Conservation (phyloP, 2,888 invertebrate species). For the Dexiosoma caninum region DNA sequence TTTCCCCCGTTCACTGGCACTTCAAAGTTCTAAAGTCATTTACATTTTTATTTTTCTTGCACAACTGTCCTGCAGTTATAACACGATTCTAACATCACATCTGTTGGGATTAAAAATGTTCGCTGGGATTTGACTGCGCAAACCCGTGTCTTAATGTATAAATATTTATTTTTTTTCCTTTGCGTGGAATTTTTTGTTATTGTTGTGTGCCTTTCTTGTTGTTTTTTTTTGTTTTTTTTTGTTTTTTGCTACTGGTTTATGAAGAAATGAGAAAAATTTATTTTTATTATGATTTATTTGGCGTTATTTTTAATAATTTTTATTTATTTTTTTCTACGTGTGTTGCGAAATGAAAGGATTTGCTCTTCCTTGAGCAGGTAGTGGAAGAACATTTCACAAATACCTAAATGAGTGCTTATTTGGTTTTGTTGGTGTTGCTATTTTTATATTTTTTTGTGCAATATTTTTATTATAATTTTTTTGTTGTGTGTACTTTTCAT, state of each 20-base stretch:
- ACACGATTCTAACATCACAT: no score
- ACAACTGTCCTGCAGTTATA: no score
- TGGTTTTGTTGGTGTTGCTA: conserved; percentile 33
- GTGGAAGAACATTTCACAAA: conserved; percentile 25
- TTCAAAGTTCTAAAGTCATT: no score
- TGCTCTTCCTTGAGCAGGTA: background rate
- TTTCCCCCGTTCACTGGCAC: no score
- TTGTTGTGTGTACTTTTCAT: background rate
- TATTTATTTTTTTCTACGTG: no score
- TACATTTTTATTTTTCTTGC: no score
- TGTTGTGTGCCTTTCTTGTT: conserved; percentile 23
- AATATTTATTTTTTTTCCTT: conserved; percentile 62
- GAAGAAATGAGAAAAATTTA: conserved; percentile 47
- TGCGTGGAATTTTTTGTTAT: conserved; percentile 42
- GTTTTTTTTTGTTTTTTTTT: conserved; percentile 11
- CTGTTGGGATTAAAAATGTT: no score
- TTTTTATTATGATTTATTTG: conserved; percentile 64
- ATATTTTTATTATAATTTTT: no score
- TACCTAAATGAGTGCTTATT: conserved; percentile 61
- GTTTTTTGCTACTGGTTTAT: background rate
- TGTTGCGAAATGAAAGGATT: conserved; percentile 49
- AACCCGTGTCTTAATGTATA: conserved; percentile 53
- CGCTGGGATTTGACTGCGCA: background rate
- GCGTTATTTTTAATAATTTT: no score
- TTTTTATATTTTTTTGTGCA: background rate